phyloP scores from a whole-genome alignment of 2,888 invertebrate genomes.

The Plebejus anna region DNA sequence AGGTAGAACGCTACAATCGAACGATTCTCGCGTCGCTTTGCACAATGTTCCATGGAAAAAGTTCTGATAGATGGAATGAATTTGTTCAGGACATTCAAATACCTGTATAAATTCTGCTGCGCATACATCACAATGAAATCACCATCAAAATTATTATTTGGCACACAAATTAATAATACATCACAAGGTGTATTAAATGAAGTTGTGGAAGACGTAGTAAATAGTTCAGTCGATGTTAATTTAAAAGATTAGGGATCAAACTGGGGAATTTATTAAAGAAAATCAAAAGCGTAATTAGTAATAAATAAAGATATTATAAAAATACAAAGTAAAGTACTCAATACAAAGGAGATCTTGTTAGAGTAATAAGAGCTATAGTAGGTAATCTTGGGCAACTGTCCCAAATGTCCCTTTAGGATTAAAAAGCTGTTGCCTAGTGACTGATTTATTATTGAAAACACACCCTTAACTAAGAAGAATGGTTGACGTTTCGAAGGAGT shows the following conservation, averaged over 20 bases:
- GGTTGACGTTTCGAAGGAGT: conserved; percentile 13
- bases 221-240: neutral
- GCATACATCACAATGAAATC: conserved; percentile 30
- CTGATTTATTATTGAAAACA: conserved; percentile 30
- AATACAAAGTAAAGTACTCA: conserved; percentile 27
- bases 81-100: conserved; percentile 34
- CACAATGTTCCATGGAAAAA: conserved; percentile 29
- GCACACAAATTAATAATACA: conserved; percentile 8
- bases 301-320: conserved; percentile 34
- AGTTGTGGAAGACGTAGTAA: conserved; percentile 14
- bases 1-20: conserved; percentile 39
- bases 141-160: conserved; percentile 31
- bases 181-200: conserved; percentile 28
- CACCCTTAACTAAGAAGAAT: conserved; percentile 30
- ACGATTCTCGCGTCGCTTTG: conserved; percentile 35
- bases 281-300: neutral
- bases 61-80: conserved; percentile 33
- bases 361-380: conserved; percentile 32
- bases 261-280: too few species aligned
- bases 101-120: conserved; percentile 34
- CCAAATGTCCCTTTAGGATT: conserved; percentile 34
- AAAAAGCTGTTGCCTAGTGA: conserved; percentile 31
- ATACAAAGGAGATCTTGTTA: conserved; percentile 35
- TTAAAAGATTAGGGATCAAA: neutral
- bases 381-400: conserved; percentile 32